Evolutionary conservation across 2,888 invertebrate species (phyloP).

Genomic region (Plebejus melissa): DNA sequence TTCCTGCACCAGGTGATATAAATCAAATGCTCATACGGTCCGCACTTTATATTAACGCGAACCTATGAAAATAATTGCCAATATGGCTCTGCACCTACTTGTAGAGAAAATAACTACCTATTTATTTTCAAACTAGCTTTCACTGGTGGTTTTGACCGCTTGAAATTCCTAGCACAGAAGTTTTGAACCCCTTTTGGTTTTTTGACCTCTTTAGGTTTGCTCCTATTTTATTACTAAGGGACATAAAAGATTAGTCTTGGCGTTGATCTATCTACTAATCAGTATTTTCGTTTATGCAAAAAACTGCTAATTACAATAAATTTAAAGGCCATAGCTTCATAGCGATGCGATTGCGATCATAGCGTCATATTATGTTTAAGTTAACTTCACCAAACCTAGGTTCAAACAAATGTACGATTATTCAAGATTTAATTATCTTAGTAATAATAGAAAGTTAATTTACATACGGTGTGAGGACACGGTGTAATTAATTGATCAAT

Average conservation of each 20-base stretch:
- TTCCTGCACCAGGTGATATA: slow-evolving; percentile 57
- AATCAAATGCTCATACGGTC: slow-evolving; percentile 56
- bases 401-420: slow-evolving; percentile 65
- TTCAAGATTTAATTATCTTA: slow-evolving; percentile 75
- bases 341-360: not conserved
- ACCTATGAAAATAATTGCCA: not conserved
- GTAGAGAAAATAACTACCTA: not conserved
- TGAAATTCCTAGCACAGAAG: too few relatives aligned
- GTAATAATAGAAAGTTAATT: slow-evolving; percentile 70
- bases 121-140: too few relatives aligned
- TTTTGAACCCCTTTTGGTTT: too few relatives aligned
- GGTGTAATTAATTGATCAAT: slow-evolving; percentile 76
- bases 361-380: slow-evolving; percentile 48
- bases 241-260: too few relatives aligned
- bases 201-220: too few relatives aligned
- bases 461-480: slow-evolving; percentile 66
- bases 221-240: too few relatives aligned
- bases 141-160: too few relatives aligned
- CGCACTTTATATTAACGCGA: slow-evolving; percentile 39
- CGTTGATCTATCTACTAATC: too few relatives aligned
- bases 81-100: not conserved
- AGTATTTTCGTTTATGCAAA: too few relatives aligned
- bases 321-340: too few relatives aligned
- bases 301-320: too few relatives aligned
- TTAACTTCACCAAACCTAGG: slow-evolving; percentile 41